Conservation (phyloP, 2,888 invertebrate genomes). For the Erebia aethiops region DNA sequence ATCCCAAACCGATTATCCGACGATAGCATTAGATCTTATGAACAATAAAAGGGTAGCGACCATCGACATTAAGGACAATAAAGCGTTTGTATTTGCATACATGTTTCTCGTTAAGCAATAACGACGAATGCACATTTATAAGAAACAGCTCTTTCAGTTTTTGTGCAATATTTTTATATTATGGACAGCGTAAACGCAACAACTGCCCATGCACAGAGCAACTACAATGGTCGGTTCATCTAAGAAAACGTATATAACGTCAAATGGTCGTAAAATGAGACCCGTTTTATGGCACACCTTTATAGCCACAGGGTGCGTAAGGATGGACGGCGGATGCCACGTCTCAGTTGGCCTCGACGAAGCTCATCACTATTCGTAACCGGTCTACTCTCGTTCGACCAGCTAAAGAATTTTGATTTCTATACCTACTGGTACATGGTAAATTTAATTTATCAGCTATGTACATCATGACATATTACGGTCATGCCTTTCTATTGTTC, state of each 20-base stretch:
- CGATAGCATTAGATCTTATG: slow-evolving; percentile 57
- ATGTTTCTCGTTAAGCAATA: slow-evolving; percentile 25
- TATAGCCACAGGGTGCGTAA: slow-evolving; percentile 73
- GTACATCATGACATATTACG: slow-evolving; percentile 22
- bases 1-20: slow-evolving; percentile 65
- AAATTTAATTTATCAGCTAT: slow-evolving; percentile 22
- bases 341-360: slow-evolving; percentile 47
- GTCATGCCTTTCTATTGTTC: slow-evolving; percentile 27
- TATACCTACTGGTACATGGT: slow-evolving; percentile 20
- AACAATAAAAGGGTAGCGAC: slow-evolving; percentile 34
- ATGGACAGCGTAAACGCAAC: slow-evolving; percentile 58
- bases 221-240: slow-evolving; percentile 66
- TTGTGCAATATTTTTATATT: slow-evolving; percentile 59
- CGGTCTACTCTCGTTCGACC: slow-evolving; percentile 32
- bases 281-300: slow-evolving; percentile 79
- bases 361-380: slow-evolving; percentile 36
- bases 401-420: slow-evolving; percentile 35
- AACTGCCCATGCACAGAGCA: slow-evolving; percentile 70
- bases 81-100: slow-evolving; percentile 24
- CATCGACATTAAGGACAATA: slow-evolving; percentile 26
- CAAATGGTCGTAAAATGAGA: slow-evolving; percentile 80
- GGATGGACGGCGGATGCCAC: slow-evolving; percentile 68
- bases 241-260: slow-evolving; percentile 77
- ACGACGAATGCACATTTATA: slow-evolving; percentile 26
- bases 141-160: slow-evolving; percentile 48